Percentiles rank a stretch among this genome's conserved stretches.
Evolutionary conservation across 2,797 vertebrate genomes (phyloP).

Genomic region (Sciurus vulgaris): DNA sequence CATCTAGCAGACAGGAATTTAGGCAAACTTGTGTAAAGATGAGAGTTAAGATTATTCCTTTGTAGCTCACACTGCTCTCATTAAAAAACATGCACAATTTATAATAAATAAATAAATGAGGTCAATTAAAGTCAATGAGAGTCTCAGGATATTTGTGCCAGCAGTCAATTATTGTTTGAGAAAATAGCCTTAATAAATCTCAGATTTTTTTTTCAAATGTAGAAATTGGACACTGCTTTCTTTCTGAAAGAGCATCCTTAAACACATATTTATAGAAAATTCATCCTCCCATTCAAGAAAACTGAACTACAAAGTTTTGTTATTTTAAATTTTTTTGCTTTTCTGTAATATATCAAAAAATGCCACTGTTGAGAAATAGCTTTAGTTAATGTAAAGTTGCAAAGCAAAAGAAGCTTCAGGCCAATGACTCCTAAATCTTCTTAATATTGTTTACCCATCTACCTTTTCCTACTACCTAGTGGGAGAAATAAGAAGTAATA

Average conservation of each 20-base stretch:
- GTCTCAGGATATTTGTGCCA: not conserved
- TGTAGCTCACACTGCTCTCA: not conserved
- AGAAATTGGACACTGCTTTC: slow-evolving; percentile 22
- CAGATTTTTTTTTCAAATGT: slow-evolving; percentile 49
- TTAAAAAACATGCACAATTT: slow-evolving; percentile 29
- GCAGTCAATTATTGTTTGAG: slow-evolving; percentile 52
- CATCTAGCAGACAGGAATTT: not conserved
- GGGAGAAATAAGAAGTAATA: not conserved
- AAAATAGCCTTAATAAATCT: slow-evolving; percentile 29
- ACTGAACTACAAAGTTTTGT: not conserved
- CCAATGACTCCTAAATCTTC: not conserved
- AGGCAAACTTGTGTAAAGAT: not conserved
- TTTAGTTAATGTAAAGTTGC: not conserved
- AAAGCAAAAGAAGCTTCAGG: not conserved
- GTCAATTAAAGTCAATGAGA: slow-evolving; percentile 54
- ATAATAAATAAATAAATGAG: slow-evolving; percentile 68
- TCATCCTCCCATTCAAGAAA: not conserved
- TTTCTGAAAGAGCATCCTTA: slow-evolving; percentile 4
- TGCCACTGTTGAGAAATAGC: not conserved
- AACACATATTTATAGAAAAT: slow-evolving; percentile 34
- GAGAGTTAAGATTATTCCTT: not conserved
- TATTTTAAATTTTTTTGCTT: not conserved
- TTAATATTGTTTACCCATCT: not conserved
- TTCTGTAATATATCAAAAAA: slow-evolving; percentile 29
- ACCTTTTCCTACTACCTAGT: not conserved